These are phyloP conservation scores for Tuta absoluta DNA, from an alignment of 2,888 invertebrate genomes.

Conservation along the genomic window DNA sequence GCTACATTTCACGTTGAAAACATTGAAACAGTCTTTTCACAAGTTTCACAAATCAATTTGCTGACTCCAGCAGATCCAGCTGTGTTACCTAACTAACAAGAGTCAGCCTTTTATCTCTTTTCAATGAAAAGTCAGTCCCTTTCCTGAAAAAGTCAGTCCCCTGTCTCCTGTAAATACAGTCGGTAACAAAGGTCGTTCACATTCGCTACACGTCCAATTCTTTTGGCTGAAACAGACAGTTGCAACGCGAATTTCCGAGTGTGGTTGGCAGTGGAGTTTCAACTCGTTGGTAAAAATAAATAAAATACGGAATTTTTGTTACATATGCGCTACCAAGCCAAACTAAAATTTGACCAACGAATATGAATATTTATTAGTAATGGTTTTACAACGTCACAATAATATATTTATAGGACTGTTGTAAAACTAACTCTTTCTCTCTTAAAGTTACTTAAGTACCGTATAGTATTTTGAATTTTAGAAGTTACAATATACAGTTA, in stretches of 20 bases:
- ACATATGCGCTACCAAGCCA: background rate
- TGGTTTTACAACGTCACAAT: no score
- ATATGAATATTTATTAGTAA: background rate
- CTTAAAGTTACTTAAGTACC: no score
- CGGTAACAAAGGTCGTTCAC: background rate
- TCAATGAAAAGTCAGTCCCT: slow-evolving; percentile 2
- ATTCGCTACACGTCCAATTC: slow-evolving; percentile 6
- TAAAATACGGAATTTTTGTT: background rate
- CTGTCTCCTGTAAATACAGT: background rate
- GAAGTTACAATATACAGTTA: no score
- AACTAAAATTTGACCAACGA: background rate
- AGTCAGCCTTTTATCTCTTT: background rate
- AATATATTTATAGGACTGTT: no score
- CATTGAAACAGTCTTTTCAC: background rate
- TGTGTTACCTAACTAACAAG: background rate
- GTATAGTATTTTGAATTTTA: no score
- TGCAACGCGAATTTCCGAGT: background rate
- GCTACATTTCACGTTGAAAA: no score
- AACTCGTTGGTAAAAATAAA: background rate
- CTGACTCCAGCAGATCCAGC: background rate
- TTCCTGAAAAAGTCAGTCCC: background rate
- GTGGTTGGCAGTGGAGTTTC: background rate
- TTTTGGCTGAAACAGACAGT: background rate
- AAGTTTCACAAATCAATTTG: background rate
- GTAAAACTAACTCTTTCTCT: no score